Conservation (phyloP, 2,888 invertebrate species). For the Diplolepis rosae region DNA sequence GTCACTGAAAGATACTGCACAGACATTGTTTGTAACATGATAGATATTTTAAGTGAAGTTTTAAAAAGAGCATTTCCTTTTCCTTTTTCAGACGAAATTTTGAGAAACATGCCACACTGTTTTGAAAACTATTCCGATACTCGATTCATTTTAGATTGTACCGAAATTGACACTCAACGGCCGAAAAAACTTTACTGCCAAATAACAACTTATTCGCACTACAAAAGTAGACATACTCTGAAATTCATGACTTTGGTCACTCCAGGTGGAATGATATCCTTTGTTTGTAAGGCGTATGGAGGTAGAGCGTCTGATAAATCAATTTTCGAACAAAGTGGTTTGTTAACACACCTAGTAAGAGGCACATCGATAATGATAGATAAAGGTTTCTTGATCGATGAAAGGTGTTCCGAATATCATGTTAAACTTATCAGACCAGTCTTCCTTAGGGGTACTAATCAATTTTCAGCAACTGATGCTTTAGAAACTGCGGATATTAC, state of each 20-base stretch:
- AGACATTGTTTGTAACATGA: too few species aligned
- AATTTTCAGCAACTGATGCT: slow-evolving; percentile 23
- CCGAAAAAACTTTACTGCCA: slow-evolving; percentile 44
- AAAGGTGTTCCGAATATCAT: neutral
- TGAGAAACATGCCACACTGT: slow-evolving; percentile 37
- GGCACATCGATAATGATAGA: slow-evolving; percentile 26
- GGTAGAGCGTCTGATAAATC: slow-evolving; percentile 48
- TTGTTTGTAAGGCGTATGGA: slow-evolving; percentile 45
- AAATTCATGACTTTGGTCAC: slow-evolving; percentile 48
- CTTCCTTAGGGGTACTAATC: slow-evolving; percentile 22
- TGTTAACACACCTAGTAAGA: neutral
- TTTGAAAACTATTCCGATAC: slow-evolving; percentile 37
- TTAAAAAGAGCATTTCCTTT: too few species aligned
- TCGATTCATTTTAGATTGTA: slow-evolving; percentile 45
- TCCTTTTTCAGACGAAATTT: slow-evolving; percentile 20
- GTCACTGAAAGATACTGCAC: too few species aligned
- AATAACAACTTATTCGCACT: slow-evolving; percentile 47
- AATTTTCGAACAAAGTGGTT: slow-evolving; percentile 44
- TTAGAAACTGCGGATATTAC: slow-evolving; percentile 1
- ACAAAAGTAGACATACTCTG: slow-evolving; percentile 46
- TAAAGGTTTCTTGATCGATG: too few species aligned
- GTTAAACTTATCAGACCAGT: slow-evolving; percentile 31
- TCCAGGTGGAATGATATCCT: slow-evolving; percentile 47
- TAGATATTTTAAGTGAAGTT: too few species aligned
- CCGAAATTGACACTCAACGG: slow-evolving; percentile 45